phyloP scores from a whole-genome alignment of 2,113 vertebrate species.

The Strix uralensis region DNA sequence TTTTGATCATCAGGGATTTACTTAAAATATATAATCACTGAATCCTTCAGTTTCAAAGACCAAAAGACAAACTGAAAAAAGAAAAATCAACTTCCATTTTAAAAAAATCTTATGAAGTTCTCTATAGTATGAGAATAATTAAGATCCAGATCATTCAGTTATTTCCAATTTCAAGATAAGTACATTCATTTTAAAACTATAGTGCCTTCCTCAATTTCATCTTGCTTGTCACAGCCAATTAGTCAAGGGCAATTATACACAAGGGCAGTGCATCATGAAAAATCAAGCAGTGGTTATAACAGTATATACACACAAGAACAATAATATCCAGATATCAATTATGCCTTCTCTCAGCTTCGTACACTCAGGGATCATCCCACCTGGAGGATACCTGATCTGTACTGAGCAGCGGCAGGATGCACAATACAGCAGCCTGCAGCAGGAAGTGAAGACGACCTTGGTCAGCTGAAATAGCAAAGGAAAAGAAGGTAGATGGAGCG shows the following conservation, averaged over 20 bases:
- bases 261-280: background rate
- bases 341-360: background rate
- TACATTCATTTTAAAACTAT: background rate
- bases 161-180: background rate
- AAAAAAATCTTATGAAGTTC: background rate
- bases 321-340: background rate
- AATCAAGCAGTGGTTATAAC: background rate
- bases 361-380: background rate
- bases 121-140: background rate
- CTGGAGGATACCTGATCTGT: background rate
- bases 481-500: background rate
- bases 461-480: background rate
- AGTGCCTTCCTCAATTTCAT: background rate
- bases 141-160: background rate
- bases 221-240: background rate
- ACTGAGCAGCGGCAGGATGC: background rate
- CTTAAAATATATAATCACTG: background rate
- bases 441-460: background rate
- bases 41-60: background rate
- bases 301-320: background rate
- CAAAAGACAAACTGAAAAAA: background rate
- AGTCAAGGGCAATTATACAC: background rate
- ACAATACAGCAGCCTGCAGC: background rate
- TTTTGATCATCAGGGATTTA: background rate
- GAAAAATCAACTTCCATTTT: background rate